Percentiles rank a stretch among this genome's conserved stretches.
Conservation (phyloP, 2,797 vertebrate species). For the Enteromius radiatus region DNA sequence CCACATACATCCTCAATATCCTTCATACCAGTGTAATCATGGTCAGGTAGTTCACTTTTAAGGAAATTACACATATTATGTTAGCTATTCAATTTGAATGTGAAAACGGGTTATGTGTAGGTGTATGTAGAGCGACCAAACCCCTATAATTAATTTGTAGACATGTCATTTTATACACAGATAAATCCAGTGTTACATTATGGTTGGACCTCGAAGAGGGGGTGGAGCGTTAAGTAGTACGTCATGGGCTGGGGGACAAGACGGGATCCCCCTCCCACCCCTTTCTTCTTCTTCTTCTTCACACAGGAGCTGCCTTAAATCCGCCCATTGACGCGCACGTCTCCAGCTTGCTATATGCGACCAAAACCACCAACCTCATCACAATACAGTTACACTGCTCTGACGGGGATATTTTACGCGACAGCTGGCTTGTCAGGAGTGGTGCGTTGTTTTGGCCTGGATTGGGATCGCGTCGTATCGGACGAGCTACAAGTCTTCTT, state of each 20-base stretch:
- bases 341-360: background rate
- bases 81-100: background rate
- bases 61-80: too few species aligned
- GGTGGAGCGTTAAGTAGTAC: background rate
- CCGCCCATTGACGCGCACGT: constrained; percentile 25
- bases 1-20: background rate
- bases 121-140: background rate
- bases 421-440: background rate
- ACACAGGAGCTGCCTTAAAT: background rate
- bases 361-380: background rate
- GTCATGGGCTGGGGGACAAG: constrained; percentile 27
- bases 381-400: constrained; percentile 3
- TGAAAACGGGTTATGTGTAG: background rate
- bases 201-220: constrained; percentile 42
- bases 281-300: background rate
- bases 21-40: too few species aligned
- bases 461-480: background rate
- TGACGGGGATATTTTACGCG: background rate
- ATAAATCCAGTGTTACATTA: constrained; percentile 22
- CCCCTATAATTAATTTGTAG: background rate
- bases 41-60: background rate
- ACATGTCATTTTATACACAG: background rate
- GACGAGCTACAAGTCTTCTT: constrained; percentile 40
- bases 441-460: constrained; percentile 1
- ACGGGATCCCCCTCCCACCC: constrained; percentile 59